phyloP scores from a whole-genome alignment of 2,797 vertebrate genomes.

The Molossus molossus region DNA sequence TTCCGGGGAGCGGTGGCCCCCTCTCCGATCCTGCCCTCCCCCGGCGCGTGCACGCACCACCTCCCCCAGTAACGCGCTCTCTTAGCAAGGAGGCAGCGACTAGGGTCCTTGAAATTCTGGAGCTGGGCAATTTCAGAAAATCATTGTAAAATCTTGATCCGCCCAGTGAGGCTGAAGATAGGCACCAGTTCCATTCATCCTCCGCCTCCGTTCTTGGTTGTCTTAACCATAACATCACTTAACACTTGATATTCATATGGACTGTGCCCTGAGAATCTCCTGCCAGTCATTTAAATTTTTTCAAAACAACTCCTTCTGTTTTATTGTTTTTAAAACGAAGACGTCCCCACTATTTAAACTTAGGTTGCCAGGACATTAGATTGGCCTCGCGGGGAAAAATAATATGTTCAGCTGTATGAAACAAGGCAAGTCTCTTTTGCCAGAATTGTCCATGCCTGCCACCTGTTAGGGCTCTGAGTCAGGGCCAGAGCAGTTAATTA shows the following conservation, averaged over 20 bases:
- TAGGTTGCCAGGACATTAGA: background rate
- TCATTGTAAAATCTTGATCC: background rate
- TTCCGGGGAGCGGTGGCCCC: constrained; percentile 18
- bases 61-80: constrained; percentile 43
- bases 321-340: background rate
- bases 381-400: background rate
- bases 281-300: background rate
- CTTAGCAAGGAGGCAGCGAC: background rate
- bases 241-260: background rate
- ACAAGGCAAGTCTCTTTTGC: background rate
- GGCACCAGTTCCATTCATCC: background rate
- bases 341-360: background rate
- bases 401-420: background rate
- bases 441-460: constrained; percentile 3
- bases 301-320: constrained; percentile 41
- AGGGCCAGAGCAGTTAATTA: background rate
- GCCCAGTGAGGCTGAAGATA: background rate
- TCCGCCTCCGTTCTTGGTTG: background rate
- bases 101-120: background rate
- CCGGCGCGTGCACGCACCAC: constrained; percentile 49
- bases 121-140: background rate
- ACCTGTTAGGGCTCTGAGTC: constrained; percentile 53
- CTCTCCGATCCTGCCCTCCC: background rate
- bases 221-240: background rate
- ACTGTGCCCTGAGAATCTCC: background rate